Evolutionary conservation across 2,113 vertebrate genomes (phyloP).

Genomic region (Hippocampus zosterae): DNA sequence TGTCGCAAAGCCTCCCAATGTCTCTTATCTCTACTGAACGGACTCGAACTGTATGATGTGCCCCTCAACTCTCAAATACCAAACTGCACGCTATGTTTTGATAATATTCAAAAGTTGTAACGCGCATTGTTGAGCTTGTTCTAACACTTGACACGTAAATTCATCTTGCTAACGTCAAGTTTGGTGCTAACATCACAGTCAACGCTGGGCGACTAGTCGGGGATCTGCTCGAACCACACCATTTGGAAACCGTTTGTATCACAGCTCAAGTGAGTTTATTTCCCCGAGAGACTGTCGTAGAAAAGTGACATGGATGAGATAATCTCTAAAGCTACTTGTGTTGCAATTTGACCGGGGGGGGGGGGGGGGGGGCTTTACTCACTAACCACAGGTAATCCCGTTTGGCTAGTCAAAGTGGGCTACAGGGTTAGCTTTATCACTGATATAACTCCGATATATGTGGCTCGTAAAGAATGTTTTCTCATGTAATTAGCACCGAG

Average conservation of each 20-base stretch:
- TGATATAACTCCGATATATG: background rate
- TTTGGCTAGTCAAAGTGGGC: slow-evolving; percentile 6
- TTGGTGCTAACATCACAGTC: slow-evolving; percentile 40
- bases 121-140: slow-evolving; percentile 1
- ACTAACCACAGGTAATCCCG: slow-evolving; percentile 28
- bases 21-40: background rate
- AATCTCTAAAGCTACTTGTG: slow-evolving; percentile 26
- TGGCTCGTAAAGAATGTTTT: background rate
- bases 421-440: background rate
- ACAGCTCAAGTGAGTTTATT: background rate
- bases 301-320: slow-evolving; percentile 22
- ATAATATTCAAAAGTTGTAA: background rate
- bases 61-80: background rate
- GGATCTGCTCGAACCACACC: background rate
- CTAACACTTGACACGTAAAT: slow-evolving; percentile 55
- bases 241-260: background rate
- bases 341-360: slow-evolving; percentile 15
- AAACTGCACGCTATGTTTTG: background rate
- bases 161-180: slow-evolving; percentile 48
- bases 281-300: background rate
- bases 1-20: slow-evolving; percentile 25
- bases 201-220: slow-evolving; percentile 5
- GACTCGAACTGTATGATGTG: background rate
- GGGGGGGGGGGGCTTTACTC: slow-evolving; percentile 6
- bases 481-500: too few species aligned